Evolutionary conservation across 2,888 invertebrate genomes (phyloP).

Genomic region (Sinelater perroti): DNA sequence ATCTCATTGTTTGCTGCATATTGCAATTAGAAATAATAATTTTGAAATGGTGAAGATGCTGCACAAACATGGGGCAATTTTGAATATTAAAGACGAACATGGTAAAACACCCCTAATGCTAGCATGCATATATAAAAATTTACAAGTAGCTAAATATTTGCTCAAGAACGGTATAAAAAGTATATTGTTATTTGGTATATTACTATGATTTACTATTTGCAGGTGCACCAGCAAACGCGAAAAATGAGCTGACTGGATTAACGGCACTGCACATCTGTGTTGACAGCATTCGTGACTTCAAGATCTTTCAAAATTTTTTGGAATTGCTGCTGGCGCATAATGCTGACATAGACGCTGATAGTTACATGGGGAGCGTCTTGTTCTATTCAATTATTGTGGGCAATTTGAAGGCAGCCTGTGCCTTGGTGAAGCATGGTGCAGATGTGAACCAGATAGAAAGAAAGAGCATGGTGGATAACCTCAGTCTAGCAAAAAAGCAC

Average conservation of each 20-base stretch:
- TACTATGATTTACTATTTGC: constrained; percentile 22
- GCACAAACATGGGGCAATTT: constrained; percentile 65
- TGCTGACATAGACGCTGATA: constrained; percentile 55
- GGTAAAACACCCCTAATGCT: constrained; percentile 76
- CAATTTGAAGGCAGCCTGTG: constrained; percentile 63
- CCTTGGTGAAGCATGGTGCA: constrained; percentile 70
- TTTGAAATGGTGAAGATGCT: constrained; percentile 67
- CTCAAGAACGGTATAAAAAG: constrained; percentile 65
- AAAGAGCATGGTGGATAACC: constrained; percentile 66
- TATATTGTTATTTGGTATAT: too few species aligned
- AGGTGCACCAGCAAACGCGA: constrained; percentile 56
- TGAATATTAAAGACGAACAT: constrained; percentile 71
- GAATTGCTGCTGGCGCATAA: constrained; percentile 55
- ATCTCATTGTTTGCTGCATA: constrained; percentile 74
- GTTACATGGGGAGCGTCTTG: constrained; percentile 57
- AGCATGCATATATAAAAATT: constrained; percentile 59
- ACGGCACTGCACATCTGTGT: constrained; percentile 71
- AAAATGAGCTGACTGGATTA: constrained; percentile 57
- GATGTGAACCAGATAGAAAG: constrained; percentile 70
- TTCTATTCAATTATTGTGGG: constrained; percentile 60
- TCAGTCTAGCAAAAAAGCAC: constrained; percentile 64
- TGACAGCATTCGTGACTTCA: constrained; percentile 63
- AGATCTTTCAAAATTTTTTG: constrained; percentile 65
- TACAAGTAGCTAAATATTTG: constrained; percentile 64
- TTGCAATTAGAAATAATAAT: constrained; percentile 71